Evolutionary conservation across 2,797 vertebrate species (phyloP).

Genomic region (Podargus strigoides): DNA sequence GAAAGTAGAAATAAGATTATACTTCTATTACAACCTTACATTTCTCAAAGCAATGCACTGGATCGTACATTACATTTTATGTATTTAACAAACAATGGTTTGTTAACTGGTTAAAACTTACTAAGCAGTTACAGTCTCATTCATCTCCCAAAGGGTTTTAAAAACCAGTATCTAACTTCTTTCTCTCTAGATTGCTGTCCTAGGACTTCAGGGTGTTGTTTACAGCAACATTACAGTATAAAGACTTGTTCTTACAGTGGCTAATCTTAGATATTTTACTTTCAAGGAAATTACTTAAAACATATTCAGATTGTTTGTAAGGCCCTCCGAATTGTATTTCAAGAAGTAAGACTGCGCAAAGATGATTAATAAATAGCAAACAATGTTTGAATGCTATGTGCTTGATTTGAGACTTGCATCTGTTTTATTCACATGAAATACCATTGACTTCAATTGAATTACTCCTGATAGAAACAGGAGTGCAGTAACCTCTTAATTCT

Average conservation of each 20-base stretch:
- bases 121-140: background rate
- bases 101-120: background rate
- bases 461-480: background rate
- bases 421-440: background rate
- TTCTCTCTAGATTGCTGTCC: background rate
- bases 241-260: background rate
- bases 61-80: background rate
- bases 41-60: background rate
- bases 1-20: background rate
- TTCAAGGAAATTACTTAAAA: background rate
- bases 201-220: background rate
- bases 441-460: background rate
- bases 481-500: background rate
- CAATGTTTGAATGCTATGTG: background rate
- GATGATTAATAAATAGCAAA: background rate
- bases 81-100: background rate
- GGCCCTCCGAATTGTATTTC: background rate
- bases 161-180: background rate
- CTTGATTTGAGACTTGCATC: background rate
- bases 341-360: background rate
- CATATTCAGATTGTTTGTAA: background rate
- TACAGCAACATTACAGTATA: background rate
- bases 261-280: background rate
- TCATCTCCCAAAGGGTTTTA: background rate
- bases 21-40: background rate